These are phyloP conservation scores for Hippotragus niger DNA, from an alignment of 2,113 vertebrate genomes.

Conservation along the genomic window DNA sequence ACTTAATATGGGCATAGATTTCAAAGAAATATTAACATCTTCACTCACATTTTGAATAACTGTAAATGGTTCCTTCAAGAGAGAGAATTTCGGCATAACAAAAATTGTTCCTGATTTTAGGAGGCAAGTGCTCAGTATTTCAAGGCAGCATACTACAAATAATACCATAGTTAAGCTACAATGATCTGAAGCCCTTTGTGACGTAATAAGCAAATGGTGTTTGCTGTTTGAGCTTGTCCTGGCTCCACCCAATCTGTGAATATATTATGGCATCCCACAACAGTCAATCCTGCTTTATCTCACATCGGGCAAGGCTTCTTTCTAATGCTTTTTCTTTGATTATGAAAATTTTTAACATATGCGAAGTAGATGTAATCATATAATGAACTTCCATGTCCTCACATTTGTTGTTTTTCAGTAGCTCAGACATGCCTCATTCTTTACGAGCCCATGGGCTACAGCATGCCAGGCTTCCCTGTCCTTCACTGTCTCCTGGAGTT, in stretches of 20 bases:
- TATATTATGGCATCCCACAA: background rate
- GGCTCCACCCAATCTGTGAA: background rate
- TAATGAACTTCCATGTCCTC: background rate
- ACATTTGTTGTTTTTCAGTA: background rate
- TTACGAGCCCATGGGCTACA: background rate
- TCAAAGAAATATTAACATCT: background rate
- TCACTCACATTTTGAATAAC: background rate
- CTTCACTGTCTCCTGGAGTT: background rate
- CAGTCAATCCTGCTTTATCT: background rate
- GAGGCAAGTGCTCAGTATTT: background rate
- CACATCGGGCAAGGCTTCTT: background rate
- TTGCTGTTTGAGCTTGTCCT: background rate
- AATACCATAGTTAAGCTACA: fast-evolving
- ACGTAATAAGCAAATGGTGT: fast-evolving
- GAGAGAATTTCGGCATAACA: background rate
- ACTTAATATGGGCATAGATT: background rate
- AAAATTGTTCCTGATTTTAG: background rate
- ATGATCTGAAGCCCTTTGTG: background rate
- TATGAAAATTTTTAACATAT: background rate
- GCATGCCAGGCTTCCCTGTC: background rate
- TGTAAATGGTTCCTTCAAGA: background rate
- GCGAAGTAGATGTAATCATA: background rate
- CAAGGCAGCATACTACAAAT: background rate
- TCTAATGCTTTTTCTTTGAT: background rate
- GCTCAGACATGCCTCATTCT: background rate